phyloP scores from a whole-genome alignment of 2,113 vertebrate genomes.

The Neolamprologus modestus region DNA sequence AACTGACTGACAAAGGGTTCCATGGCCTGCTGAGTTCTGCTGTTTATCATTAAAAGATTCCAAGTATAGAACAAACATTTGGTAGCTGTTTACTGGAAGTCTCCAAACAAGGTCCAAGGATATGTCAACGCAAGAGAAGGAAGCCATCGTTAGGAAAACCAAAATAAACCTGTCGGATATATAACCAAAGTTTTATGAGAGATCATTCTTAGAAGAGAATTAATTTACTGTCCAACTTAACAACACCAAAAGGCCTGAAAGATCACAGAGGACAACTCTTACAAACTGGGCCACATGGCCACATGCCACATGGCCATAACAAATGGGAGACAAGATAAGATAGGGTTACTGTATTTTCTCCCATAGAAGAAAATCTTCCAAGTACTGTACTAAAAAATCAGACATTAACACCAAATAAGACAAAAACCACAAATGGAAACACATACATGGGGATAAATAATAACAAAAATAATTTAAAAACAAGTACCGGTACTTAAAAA shows the following conservation, averaged over 20 bases:
- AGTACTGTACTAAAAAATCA: neutral
- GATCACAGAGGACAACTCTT: neutral
- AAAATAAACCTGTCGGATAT: neutral
- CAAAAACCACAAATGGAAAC: accelerated
- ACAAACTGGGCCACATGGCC: neutral
- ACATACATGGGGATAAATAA: neutral
- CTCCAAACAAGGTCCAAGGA: neutral
- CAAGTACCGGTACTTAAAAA: neutral
- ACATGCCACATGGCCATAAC: neutral
- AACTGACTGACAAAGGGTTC: neutral
- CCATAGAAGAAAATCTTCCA: neutral
- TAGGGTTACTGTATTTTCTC: neutral
- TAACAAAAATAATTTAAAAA: neutral
- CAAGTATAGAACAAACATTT: neutral
- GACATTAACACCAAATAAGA: neutral
- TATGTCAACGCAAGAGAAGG: neutral
- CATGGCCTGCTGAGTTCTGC: neutral
- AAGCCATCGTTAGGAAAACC: neutral
- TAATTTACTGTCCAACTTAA: neutral
- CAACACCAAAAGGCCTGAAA: neutral
- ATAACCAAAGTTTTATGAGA: neutral
- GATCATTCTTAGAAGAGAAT: neutral
- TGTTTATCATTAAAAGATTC: neutral
- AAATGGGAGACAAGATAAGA: neutral
- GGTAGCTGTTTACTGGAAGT: neutral